Conservation (phyloP, 2,888 invertebrate species). For the Ochropleura leucogaster region DNA sequence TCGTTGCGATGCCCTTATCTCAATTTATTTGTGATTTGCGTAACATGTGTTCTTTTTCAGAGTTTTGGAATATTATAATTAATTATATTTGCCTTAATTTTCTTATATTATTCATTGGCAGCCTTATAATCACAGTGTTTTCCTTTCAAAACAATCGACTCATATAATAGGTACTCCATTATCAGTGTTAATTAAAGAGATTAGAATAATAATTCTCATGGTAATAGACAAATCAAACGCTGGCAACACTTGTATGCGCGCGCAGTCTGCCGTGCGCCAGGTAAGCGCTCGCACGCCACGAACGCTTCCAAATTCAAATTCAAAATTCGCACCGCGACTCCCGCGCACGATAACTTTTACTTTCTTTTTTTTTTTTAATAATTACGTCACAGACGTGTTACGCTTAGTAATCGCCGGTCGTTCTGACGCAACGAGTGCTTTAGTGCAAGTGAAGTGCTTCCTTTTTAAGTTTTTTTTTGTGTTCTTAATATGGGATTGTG, state of each 20-base stretch:
- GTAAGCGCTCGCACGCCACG: constrained; percentile 78
- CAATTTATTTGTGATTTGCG: too few species aligned
- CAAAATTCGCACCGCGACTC: constrained; percentile 67
- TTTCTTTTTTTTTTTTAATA: constrained; percentile 72
- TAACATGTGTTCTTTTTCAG: not conserved
- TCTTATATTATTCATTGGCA: not conserved
- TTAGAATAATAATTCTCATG: constrained; percentile 36
- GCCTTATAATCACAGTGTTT: constrained; percentile 16
- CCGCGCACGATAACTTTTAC: constrained; percentile 75
- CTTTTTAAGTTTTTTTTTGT: constrained; percentile 47
- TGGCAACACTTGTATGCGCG: constrained; percentile 68
- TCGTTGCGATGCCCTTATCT: too few species aligned
- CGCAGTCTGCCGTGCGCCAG: constrained; percentile 82
- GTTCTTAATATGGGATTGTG: constrained; percentile 63
- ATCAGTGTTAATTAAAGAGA: constrained; percentile 24
- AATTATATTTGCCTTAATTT: not conserved
- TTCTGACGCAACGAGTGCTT: constrained; percentile 65
- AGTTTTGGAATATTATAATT: not conserved
- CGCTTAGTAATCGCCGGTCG: constrained; percentile 63
- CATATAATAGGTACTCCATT: constrained; percentile 18
- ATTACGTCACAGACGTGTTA: constrained; percentile 70
- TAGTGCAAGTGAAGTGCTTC: constrained; percentile 62
- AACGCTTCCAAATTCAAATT: constrained; percentile 68
- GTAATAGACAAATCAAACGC: constrained; percentile 19
- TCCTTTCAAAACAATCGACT: not conserved